Conservation (phyloP, 2,113 vertebrate genomes). For the Stegastes partitus region DNA sequence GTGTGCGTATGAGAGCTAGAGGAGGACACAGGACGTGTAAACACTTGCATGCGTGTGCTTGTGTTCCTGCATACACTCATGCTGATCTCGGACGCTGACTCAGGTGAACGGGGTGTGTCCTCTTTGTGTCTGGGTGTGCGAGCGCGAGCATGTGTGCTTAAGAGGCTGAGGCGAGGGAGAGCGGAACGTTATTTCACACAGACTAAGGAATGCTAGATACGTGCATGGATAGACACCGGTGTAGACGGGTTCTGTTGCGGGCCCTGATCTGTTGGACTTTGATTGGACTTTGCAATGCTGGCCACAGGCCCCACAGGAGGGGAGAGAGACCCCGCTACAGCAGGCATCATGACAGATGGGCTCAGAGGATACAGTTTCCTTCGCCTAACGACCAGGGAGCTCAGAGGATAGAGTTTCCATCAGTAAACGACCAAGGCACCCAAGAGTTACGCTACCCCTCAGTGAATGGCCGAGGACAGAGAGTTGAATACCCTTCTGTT, state of each 20-base stretch:
- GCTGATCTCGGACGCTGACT: constrained; percentile 83
- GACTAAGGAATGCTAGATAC: constrained; percentile 69
- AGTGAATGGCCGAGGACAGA: constrained; percentile 54
- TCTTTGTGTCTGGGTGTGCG: constrained; percentile 60
- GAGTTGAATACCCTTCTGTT: constrained; percentile 54
- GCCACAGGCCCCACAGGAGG: constrained; percentile 67
- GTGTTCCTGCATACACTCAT: constrained; percentile 48
- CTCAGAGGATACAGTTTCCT: constrained; percentile 69
- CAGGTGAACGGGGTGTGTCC: constrained; percentile 84
- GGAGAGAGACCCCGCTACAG: constrained; percentile 30
- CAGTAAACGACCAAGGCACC: constrained; percentile 59
- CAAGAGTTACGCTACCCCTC: constrained; percentile 56
- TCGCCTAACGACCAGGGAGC: constrained; percentile 39
- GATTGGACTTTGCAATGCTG: constrained; percentile 81
- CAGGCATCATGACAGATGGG: constrained; percentile 50
- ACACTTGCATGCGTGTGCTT: constrained; percentile 66
- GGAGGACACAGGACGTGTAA: constrained; percentile 31
- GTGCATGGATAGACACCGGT: constrained; percentile 41
- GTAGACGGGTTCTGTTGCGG: constrained; percentile 60
- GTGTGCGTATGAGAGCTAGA: not conserved
- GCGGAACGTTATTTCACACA: constrained; percentile 54
- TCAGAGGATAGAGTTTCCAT: constrained; percentile 74
- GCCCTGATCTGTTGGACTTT: constrained; percentile 79
- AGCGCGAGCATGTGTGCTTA: constrained; percentile 74
- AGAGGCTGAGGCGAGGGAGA: constrained; percentile 79